Evolutionary conservation across 2,888 invertebrate genomes (phyloP), one percentile per base, ranked within the genome.

Genomic region (Eucera pruinosa): DNA sequence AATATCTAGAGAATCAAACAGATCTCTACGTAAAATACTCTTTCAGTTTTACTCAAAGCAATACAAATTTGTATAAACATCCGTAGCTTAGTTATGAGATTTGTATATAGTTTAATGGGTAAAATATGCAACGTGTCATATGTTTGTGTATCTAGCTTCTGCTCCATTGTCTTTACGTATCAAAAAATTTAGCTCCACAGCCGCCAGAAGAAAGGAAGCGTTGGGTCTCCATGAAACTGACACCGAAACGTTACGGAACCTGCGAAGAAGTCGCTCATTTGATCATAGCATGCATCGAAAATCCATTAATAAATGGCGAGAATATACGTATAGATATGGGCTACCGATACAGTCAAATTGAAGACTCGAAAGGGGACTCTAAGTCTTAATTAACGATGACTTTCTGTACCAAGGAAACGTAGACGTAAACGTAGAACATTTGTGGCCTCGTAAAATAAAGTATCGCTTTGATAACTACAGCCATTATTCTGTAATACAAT

Each of bases 211-310:
- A 50, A 0, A 68, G 27, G 13, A 58, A 72, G 15, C 20, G 41
- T 0, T 48, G 20, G 57, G 52, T 70, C 2, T 33, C 27, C 0
- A 80, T 82, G 69, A 79, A 65, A 6, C 43, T 86, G 5, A 67
- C 74, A 0, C 85, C 86, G 6, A 85, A 83, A 13, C 80, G 87
- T 6, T 69, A 36, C 1, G 87, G 80, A 15, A 65, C 47, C 0
- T 61, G 68, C 23, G 86, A 87, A 11, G 87, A 88, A 62, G 73
- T 88, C 15, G 85, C 88, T 15, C 87, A 87, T 52, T 50, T 87
- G 30, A 74, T 85, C 13, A 82, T 86, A 52, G 62, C 79, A 2
- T 77, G 86, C 43, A 87, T 88, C 20, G 87, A 88, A 57, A 88
- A 89, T 76, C 83, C 86, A 5, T 58, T 82, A 36, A 83, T 87